Conservation (phyloP, 1,140 invertebrate genomes). For the Radopholus similis region DNA sequence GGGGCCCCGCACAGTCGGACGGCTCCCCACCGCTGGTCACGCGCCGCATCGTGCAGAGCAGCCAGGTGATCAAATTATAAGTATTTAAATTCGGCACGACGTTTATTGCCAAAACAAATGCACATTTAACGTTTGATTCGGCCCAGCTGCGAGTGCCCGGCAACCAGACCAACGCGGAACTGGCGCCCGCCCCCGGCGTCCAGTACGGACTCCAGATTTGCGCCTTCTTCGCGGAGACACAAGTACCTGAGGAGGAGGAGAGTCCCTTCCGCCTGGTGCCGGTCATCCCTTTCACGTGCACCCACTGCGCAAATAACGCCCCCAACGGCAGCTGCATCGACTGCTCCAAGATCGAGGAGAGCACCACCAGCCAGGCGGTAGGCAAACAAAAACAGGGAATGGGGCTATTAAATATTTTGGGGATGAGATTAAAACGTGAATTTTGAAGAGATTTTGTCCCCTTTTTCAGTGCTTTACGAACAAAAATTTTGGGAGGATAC, state of each 20-base stretch:
- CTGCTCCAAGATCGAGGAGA: conserved; percentile 36
- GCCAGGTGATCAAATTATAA: no score
- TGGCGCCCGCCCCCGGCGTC: conserved; percentile 19
- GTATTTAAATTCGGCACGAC: no score
- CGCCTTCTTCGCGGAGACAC: conserved; percentile 27
- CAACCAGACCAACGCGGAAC: conserved; percentile 34
- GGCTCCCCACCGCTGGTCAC: conserved; percentile 23
- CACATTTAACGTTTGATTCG: no score
- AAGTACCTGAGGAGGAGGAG: background rate
- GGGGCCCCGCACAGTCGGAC: conserved; percentile 23
- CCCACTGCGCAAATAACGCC: conserved; percentile 6
- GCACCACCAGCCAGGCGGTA: no score
- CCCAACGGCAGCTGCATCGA: conserved; percentile 30
- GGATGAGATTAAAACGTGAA: background rate
- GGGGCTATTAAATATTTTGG: no score
- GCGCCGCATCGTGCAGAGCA: conserved; percentile 26
- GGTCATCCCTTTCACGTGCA: conserved; percentile 40
- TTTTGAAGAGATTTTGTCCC: background rate
- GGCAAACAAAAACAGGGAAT: no score
- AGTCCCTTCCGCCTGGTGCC: conserved; percentile 32
- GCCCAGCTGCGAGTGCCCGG: conserved; percentile 35
- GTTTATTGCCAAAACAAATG: no score
- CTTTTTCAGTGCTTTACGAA: background rate
- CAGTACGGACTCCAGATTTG: conserved; percentile 43
- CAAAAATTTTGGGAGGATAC: no score